Base-by-base conservation (phyloP, 1,140 invertebrate genomes). In the Anastrepha ludens region DNA sequence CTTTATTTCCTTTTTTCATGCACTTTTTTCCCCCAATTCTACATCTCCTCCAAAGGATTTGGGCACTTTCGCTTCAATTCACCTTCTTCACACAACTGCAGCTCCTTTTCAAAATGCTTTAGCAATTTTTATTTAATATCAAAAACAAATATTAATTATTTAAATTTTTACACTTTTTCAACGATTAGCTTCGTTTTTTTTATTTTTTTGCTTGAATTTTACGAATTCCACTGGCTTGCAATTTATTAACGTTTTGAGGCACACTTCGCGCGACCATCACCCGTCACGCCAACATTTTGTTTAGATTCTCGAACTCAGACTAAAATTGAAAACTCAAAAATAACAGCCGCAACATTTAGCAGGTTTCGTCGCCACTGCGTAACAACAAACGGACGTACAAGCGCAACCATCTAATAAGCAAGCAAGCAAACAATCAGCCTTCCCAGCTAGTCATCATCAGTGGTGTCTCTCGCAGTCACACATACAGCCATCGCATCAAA, bases 281-380 rank as follows among this genome's bases (percentile, higher is more conserved):
- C 91, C 91, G 91, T 92, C 88, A 90, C 86, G 89, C 88, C 85
- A 87, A 89, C 90, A 90, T 91, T 81, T 89, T 91, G 89, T 88
- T 90, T 90, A 88, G 89, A 89, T 89, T 90, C 88, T 88, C 88
- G 88, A 89, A 90, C 86, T 89, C 78, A 88, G 88, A 88, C 88
- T 88, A 85, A 87, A 86, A 88, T 78, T 65, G 55, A 74, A 87
- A 65, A 29, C 59, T 58, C 41, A 86, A 86, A 86, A 86, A 44
- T 86, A 62, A 62, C 62, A 60, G 85, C 85, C 41, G 39, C 62
- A 62, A 62, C 60, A 29, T 74, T 87, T 47, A 67, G 74, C 74
- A 74, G 70, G 70, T 74, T 41, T 74, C 44, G 41, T n/a, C 15
- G 44, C 70, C 9, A 6, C 70, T 4, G n/a, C 70, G 7, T 17